phyloP scores from a whole-genome alignment of 2,113 vertebrate genomes.

The Chaetodon auriga region DNA sequence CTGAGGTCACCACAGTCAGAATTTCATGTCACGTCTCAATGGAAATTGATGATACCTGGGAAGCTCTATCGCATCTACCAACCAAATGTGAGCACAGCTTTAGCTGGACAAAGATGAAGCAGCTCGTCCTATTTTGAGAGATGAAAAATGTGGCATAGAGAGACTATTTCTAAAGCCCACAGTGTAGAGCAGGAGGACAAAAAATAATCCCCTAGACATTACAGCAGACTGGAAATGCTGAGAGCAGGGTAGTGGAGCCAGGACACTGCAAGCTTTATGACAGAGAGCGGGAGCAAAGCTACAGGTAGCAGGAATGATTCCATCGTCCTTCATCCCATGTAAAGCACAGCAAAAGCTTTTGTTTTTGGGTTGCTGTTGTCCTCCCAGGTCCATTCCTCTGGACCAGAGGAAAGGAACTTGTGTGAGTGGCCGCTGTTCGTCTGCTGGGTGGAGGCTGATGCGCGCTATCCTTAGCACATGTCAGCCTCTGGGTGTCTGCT shows the following conservation, averaged over 20 bases:
- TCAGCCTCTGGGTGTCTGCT: not conserved
- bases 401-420: not conserved
- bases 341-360: constrained; percentile 49
- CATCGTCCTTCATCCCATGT: constrained; percentile 16
- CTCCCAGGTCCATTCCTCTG: not conserved
- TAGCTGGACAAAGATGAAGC: constrained; percentile 51
- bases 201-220: constrained; percentile 53
- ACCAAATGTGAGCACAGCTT: constrained; percentile 31
- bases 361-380: not conserved
- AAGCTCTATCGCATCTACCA: not conserved
- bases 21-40: not conserved
- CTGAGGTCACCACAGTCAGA: constrained; percentile 15
- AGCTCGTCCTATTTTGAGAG: constrained; percentile 56
- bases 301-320: constrained; percentile 27
- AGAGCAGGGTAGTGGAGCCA: constrained; percentile 37
- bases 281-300: constrained; percentile 12
- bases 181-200: constrained; percentile 34
- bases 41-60: constrained; percentile 21
- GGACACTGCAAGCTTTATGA: constrained; percentile 28
- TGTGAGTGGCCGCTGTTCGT: not conserved
- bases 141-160: constrained; percentile 58
- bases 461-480: not conserved
- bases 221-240: constrained; percentile 47
- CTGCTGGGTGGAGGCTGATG: not conserved
- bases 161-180: constrained; percentile 47